Evolutionary conservation across 2,888 invertebrate genomes (phyloP).

Genomic region (Ptychoptera albimana): DNA sequence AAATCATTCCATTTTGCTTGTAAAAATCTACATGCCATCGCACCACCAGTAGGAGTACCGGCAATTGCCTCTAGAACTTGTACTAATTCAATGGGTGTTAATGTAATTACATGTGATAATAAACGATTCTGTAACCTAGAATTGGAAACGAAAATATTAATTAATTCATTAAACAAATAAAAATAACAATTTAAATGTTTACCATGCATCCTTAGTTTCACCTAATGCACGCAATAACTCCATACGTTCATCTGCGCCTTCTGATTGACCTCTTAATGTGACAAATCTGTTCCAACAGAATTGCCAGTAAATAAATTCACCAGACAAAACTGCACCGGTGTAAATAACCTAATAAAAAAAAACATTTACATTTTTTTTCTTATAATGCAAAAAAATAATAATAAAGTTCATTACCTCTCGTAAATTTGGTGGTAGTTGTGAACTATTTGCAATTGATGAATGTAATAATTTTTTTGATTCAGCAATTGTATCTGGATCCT

Average conservation of each 20-base stretch:
- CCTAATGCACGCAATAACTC: slow-evolving; percentile 28
- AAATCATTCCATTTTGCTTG: slow-evolving; percentile 32
- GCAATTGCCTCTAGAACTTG: slow-evolving; percentile 31
- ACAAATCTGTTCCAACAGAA: slow-evolving; percentile 30
- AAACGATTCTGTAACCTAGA: slow-evolving; percentile 27
- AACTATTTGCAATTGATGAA: slow-evolving; percentile 24
- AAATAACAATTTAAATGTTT: background rate
- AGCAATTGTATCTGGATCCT: slow-evolving; percentile 25
- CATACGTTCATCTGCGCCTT: slow-evolving; percentile 29
- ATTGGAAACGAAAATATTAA: background rate
- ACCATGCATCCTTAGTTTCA: slow-evolving; percentile 31
- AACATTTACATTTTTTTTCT: background rate
- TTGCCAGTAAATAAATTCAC: slow-evolving; percentile 31
- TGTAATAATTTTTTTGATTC: slow-evolving; percentile 28
- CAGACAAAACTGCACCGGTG: slow-evolving; percentile 30
- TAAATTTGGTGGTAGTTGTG: slow-evolving; percentile 26
- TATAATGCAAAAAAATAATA: background rate
- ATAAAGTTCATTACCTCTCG: slow-evolving; percentile 21
- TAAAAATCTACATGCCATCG: slow-evolving; percentile 30
- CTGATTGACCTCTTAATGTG: slow-evolving; percentile 23
- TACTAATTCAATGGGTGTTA: slow-evolving; percentile 28
- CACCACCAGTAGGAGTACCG: slow-evolving; percentile 30
- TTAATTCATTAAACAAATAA: background rate
- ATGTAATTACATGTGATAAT: slow-evolving; percentile 29
- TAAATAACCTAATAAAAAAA: slow-evolving; percentile 23